Evolutionary conservation across 2,113 vertebrate species (phyloP).

Genomic region (Morone saxatilis): DNA sequence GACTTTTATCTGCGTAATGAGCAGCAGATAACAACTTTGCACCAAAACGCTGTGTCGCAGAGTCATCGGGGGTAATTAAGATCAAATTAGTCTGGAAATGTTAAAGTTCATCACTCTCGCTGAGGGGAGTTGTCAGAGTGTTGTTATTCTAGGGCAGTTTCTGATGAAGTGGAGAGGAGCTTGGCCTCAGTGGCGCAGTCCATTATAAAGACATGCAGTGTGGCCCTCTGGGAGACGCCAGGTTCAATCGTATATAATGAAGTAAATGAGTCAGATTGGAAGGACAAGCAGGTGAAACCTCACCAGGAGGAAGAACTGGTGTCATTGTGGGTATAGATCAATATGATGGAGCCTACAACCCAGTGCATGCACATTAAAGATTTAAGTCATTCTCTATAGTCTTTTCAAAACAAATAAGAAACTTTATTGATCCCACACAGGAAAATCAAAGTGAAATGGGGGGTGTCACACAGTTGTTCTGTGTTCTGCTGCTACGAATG

Average conservation of each 20-base stretch:
- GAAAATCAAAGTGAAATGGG: background rate
- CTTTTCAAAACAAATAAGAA: conserved; percentile 14
- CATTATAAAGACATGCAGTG: conserved; percentile 1
- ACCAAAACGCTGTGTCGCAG: conserved; percentile 3
- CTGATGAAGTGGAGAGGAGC: conserved; percentile 17
- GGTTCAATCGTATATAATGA: conserved; percentile 20
- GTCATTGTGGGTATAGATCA: conserved; percentile 13
- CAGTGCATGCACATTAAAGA: background rate
- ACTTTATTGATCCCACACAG: background rate
- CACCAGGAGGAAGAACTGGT: conserved; percentile 15
- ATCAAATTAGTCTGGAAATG: conserved; percentile 64
- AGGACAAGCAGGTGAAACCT: conserved; percentile 33
- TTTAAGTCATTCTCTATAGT: background rate
- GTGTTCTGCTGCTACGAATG: background rate
- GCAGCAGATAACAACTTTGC: conserved; percentile 32
- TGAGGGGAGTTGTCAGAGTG: conserved; percentile 19
- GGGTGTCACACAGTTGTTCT: background rate
- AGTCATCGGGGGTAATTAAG: conserved; percentile 44
- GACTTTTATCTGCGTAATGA: conserved; percentile 51
- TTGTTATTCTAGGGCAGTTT: conserved; percentile 27
- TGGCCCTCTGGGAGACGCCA: conserved; percentile 26
- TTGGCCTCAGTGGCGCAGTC: background rate
- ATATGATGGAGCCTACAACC: background rate
- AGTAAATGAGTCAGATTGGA: conserved; percentile 18
- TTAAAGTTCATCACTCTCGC: conserved; percentile 53